phyloP scores from a whole-genome alignment of 2,797 vertebrate species.

The Euthynnus affinis region DNA sequence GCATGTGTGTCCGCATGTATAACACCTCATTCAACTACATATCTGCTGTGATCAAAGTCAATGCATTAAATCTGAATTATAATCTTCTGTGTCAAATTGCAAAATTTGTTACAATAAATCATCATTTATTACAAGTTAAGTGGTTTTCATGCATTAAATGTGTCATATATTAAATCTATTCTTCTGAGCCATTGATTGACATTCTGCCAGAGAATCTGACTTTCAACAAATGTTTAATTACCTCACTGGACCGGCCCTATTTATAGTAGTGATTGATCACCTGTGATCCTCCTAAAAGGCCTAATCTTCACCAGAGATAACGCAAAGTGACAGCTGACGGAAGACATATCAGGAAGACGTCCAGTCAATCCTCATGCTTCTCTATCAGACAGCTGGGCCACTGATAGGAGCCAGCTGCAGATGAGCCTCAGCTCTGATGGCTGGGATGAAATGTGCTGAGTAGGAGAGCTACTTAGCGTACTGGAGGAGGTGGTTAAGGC shows the following conservation, averaged over 20 bases:
- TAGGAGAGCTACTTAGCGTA: constrained; percentile 17
- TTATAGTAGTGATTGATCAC: constrained; percentile 4
- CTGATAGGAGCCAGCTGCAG: constrained; percentile 53
- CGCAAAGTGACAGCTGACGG: constrained; percentile 50
- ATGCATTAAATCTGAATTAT: not conserved
- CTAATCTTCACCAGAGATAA: constrained; percentile 49
- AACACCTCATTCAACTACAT: too few relatives aligned
- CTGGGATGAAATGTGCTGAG: constrained; percentile 32
- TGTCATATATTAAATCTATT: too few relatives aligned
- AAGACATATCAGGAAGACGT: constrained; percentile 49
- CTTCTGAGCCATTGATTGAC: not conserved
- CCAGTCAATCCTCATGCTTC: constrained; percentile 38
- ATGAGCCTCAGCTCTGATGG: constrained; percentile 15
- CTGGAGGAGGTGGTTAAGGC: constrained; percentile 37
- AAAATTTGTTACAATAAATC: too few relatives aligned
- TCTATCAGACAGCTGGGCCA: constrained; percentile 36
- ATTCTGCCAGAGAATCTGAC: not conserved
- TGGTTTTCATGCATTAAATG: too few relatives aligned
- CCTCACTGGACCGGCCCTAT: constrained; percentile 5
- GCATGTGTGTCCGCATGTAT: too few relatives aligned
- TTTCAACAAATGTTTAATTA: constrained; percentile 6
- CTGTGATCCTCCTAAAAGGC: constrained; percentile 11
- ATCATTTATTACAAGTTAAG: too few relatives aligned
- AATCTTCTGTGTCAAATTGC: not conserved
- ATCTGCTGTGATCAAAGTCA: too few relatives aligned